Evolutionary conservation across 2,113 vertebrate species (phyloP).

Genomic region (Microtus oregoni): DNA sequence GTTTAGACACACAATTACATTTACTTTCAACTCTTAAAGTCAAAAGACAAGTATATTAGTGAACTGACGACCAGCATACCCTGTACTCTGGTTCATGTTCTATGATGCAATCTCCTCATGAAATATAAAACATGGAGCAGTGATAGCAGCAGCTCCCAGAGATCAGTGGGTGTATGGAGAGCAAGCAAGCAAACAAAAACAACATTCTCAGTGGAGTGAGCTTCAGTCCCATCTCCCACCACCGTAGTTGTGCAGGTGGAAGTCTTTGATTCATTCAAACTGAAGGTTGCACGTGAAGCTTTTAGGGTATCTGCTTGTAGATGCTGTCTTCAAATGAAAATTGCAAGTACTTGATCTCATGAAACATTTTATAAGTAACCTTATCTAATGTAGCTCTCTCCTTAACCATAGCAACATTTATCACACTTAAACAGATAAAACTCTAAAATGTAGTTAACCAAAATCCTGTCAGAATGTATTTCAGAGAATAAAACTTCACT

Average conservation of each 20-base stretch:
- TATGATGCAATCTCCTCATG: constrained; percentile 9
- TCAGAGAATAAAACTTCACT: constrained; percentile 11
- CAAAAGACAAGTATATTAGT: constrained; percentile 45
- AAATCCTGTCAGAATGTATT: constrained; percentile 22
- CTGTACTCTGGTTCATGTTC: constrained; percentile 30
- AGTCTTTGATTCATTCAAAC: neutral
- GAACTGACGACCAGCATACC: neutral
- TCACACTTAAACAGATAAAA: neutral
- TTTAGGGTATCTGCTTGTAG: neutral
- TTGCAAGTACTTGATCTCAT: neutral
- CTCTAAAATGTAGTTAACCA: constrained; percentile 40
- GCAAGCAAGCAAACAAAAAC: neutral
- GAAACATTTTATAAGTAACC: constrained; percentile 9
- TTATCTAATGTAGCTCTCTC: constrained; percentile 24
- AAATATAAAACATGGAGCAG: constrained; percentile 20
- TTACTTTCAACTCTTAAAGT: constrained; percentile 36
- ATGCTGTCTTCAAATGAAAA: neutral
- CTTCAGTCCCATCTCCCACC: neutral
- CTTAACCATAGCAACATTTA: constrained; percentile 47
- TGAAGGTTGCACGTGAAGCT: neutral
- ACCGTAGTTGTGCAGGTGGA: neutral
- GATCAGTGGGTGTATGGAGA: neutral
- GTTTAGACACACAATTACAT: constrained; percentile 40
- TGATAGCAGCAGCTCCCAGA: neutral
- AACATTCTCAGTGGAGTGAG: neutral